Evolutionary conservation across 35 echinoderm and acorn worm species (phyloP), one percentile per base, ranked within the genome.

Genomic region (Holothuria glaberrima): DNA sequence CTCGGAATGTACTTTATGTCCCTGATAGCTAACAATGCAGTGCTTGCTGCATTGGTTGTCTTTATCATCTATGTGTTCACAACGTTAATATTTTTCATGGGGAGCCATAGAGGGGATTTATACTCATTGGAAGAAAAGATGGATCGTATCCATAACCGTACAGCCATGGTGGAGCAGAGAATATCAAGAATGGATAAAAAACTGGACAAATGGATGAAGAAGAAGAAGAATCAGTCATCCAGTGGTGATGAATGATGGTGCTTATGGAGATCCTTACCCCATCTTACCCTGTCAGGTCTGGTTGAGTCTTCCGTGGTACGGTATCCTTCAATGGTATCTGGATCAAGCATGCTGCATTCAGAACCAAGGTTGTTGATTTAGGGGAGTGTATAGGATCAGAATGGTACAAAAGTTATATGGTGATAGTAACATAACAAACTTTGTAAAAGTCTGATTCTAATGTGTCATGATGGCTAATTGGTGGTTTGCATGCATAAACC

Each of bases 1-100:
- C 74, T 93, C 19, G 62, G 68, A 27, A 80, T 93, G 91, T 93
- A 93, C 76, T 72, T 93, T 24, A 27, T 63, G 5, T 89, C 86
- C 10, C 75, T 89, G n/a, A 70, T 93, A 17, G 36, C 91, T 0
- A 89, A 83, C 76, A 93, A 93, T 31, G 19, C 70, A 0, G 86
- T 93, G 12, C 16, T 93, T 13, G 75, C 86, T 4, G 62, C 58
- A 12, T 56, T 89, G 13, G 59, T 86, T 6, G 61, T 93, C 32
- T 25, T 88, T 46, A 70, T 87, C 3, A n/a, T 88, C 57, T 93
- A 93, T 62, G 36, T 88, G 9, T 24, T 64, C n/a, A 79, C 60
- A 86, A 81, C 86, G 1, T 59, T 93, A 22, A 63, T 66, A 22
- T 88, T 67, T 14, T 80, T 93, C 10, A 57, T 76, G 38, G 59